Conservation (phyloP, 2,113 vertebrate genomes). For the Albula glossodonta region DNA sequence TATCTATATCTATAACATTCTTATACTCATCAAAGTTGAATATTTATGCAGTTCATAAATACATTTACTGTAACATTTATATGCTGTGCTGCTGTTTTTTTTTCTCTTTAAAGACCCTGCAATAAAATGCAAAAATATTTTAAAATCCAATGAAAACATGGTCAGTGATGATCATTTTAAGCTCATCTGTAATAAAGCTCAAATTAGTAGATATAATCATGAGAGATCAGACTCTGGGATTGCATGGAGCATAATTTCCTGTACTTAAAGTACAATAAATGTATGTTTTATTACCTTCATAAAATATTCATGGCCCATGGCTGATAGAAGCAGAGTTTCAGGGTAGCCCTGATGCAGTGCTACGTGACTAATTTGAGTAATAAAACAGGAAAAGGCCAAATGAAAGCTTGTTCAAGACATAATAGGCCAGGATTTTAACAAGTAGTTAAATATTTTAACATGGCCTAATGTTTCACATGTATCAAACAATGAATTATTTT, state of each 20-base stretch:
- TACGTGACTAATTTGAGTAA: constrained; percentile 40
- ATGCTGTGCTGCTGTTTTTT: background rate
- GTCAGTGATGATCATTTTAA: background rate
- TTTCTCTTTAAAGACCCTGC: constrained; percentile 3
- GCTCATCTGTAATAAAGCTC: constrained; percentile 26
- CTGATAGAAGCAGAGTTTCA: constrained; percentile 37
- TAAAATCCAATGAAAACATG: constrained; percentile 3
- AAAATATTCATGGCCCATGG: constrained; percentile 44
- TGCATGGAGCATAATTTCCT: constrained; percentile 26
- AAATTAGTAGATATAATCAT: constrained; percentile 27
- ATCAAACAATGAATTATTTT: constrained; percentile 14
- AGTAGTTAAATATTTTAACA: constrained; percentile 36
- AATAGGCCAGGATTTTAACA: constrained; percentile 42
- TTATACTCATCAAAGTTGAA: background rate
- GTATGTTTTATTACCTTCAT: constrained; percentile 45
- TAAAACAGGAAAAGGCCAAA: constrained; percentile 34
- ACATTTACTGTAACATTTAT: background rate
- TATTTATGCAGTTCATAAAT: background rate
- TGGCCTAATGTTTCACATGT: constrained; percentile 32
- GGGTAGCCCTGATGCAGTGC: constrained; percentile 27
- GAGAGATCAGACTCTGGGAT: constrained; percentile 26
- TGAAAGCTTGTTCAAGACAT: constrained; percentile 30
- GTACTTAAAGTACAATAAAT: constrained; percentile 34
- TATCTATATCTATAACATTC: background rate
- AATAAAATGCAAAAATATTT: constrained; percentile 15